Evolutionary conservation across 2,797 vertebrate genomes (phyloP), one percentile per base, ranked within the genome.

Genomic region (Chelidonichthys spinosus): DNA sequence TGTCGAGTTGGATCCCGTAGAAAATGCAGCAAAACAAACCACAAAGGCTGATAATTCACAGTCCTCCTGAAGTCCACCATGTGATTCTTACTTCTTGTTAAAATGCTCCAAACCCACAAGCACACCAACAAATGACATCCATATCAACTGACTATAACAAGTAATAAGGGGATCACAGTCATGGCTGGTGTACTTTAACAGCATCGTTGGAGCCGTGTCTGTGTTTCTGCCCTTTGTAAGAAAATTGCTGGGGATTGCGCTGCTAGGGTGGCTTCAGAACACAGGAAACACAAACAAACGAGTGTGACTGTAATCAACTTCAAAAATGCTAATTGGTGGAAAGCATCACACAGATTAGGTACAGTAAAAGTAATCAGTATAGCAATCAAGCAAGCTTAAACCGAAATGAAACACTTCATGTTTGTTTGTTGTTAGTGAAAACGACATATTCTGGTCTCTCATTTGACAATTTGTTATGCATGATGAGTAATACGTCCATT

Each of bases 321-420:
- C 67, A 74, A 78, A 75, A 83, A 74, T 54, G 47, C 49, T 76
- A 37, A 68, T 17, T 62, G 42, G 47, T 79, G 50, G 32, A 72
- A 43, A 47, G 75, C 53, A 56, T 61, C 56, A 52, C 32, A 62
- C 39, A 69, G 63, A 76, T 77, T 59, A 65, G 64, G 40, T 65
- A 71, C 61, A 79, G 78, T 55, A 64, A 55, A 73, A 25, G 77
- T 77, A 90, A 90, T 91, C 85, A 81, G 74, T 64, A 33, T 1
- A n/a, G 74, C 79, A 91, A 87, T 86, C 80, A 90, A n/a, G 35
- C 18, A 36, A 60, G 17, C 47, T 71, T 55, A 53, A 70, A 58
- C 50, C 52, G n/a, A 78, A 85, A 72, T 74, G 63, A 59, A 53
- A 50, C 67, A 74, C 77, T 65, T 82, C 50, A 80, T 62, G 18